Percentiles rank a stretch among this genome's conserved stretches.
Conservation (phyloP, 2,888 invertebrate species). For the Hyalella azteca region DNA sequence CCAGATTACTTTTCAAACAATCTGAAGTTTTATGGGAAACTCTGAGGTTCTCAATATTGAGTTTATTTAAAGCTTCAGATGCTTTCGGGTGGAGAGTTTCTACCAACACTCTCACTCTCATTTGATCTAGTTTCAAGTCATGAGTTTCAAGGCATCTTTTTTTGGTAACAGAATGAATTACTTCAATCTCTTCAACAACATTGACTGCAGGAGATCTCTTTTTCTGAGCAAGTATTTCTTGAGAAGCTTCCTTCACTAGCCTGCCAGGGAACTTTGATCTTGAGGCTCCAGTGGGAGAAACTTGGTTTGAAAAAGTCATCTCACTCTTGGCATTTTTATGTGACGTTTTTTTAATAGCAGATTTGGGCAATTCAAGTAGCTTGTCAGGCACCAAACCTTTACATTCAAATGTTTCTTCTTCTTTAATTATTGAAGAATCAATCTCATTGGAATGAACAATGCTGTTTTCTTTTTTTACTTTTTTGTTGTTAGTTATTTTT, state of each 20-base stretch:
- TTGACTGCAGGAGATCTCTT: neutral
- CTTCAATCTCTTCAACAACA: neutral
- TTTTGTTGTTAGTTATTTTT: neutral
- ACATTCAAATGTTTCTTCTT: slow-evolving; percentile 35
- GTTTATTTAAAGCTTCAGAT: neutral
- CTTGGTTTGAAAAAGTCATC: too few relatives aligned
- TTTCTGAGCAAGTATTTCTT: neutral
- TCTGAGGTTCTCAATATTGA: neutral
- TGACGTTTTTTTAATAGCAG: neutral
- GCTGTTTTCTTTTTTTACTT: neutral
- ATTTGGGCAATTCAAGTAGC: neutral
- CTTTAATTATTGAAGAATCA: slow-evolving; percentile 25
- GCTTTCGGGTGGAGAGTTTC: neutral
- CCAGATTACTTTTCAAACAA: neutral
- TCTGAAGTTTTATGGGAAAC: neutral
- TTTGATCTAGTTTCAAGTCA: neutral
- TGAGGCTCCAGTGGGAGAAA: too few relatives aligned
- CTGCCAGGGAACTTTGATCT: too few relatives aligned
- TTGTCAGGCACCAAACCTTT: neutral
- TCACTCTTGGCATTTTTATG: neutral
- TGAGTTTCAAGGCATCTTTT: neutral
- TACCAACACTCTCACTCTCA: neutral
- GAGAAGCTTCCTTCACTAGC: neutral
- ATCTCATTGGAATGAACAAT: neutral
- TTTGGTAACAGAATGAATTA: neutral